Base-by-base conservation (phyloP, 2,113 vertebrate species). In the Albula glossodonta region DNA sequence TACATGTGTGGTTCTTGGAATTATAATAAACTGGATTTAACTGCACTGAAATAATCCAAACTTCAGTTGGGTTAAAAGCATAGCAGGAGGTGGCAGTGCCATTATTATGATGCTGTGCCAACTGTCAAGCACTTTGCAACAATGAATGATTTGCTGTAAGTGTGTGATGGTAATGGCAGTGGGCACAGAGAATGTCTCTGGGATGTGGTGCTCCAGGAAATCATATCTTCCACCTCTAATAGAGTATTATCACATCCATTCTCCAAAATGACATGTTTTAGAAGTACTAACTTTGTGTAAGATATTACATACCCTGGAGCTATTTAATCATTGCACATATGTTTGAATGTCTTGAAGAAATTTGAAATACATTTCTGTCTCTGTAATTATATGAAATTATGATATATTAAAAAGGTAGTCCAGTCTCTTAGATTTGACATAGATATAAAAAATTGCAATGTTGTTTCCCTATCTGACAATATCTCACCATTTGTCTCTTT, bases 361-460 rank as follows among this genome's bases (percentile, higher is more conserved):
- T 56, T 2, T 56, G 53, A 7, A 56, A 56, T 2, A 56, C 12
- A 56, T 9, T 9, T 56, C 53, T 56, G 53, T 56, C 53, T 56
- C 53, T 56, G 12, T 12, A 1, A 12, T 41, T 1, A 41, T 41
- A 41, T 41, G 31, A 41, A 41, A 41, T 41, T 41, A 41, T 41
- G 31, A 41, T 41, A 41, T 41, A 41, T 41, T 41, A 41, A 41
- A 41, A 41, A 41, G 31, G 31, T 41, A 52, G 25, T 84, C 11
- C 74, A 49, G 77, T 19, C 51, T 41, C 84, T 17, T 53, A 41
- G 49, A 51, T 80, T 56, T 85, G 77, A 85, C 70, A 31, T 22
- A 31, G 78, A 79, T 19, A 9, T 22, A 48, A 31, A 79, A 7
- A 2, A 85, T 19, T 80, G 77, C 41, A 85, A 80, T 15, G 13